Evolutionary conservation across 2,888 invertebrate genomes (phyloP), one percentile per base, ranked within the genome.

Genomic region (Xylota sylvarum): DNA sequence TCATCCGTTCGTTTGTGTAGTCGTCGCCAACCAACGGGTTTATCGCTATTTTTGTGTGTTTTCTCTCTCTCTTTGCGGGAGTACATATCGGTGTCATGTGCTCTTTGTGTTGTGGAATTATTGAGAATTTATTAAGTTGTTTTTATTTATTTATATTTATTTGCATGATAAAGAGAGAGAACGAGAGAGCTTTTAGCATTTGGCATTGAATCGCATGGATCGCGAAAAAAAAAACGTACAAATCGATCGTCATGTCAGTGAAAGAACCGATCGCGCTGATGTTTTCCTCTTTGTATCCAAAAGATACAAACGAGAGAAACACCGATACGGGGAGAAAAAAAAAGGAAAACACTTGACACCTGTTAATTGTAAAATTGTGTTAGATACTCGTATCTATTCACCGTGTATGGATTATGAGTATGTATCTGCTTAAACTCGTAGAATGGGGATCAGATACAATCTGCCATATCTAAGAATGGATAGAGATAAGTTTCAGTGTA

Each of bases 301-400:
- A n/a, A n/a, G 9, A 64, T 19, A 14, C 50, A 35, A 64, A 52
- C 62, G 52, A 55, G 55, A 58, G 46, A 12, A 23, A 35, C 30
- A 56, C 23, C 5, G 23, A 37, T 5, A 67, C 43, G 40, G 17
- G 17, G 2, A 56, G 10, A 7, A 27, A 2, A 30, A n/a, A n/a
- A 9, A 9, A 23, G n/a, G n/a, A 56, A 43, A 72, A 67, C 72
- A 69, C 67, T 86, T 82, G 81, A 86, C 86, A 86, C 86, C 78
- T 86, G 81, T 82, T 86, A 86, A 86, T 86, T 78, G 77, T 40
- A 82, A 67, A 86, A 78, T 62, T 55, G 77, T 82, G 86, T 79
- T 81, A 55, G 65, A 72, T 69, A 69, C 40, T 62, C 50, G n/a
- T 2, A 23, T 5, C 10, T 32, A 32, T 32, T 32, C 35, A 19